Evolutionary conservation across 2,797 vertebrate species (phyloP).

Genomic region (Loriculus beryllinus): DNA sequence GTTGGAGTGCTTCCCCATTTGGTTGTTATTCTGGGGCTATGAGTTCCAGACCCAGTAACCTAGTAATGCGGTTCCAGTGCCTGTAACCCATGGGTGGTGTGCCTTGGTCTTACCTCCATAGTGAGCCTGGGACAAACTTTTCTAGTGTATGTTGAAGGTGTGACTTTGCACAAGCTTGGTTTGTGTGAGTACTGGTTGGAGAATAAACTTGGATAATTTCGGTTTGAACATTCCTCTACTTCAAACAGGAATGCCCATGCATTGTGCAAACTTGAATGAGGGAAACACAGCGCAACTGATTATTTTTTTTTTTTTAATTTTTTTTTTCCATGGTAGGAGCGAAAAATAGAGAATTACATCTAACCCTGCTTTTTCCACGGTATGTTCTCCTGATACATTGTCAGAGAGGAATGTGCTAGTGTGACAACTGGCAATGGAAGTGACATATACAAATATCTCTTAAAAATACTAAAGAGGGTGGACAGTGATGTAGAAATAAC

Average conservation of each 20-base stretch:
- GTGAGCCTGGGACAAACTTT: neutral
- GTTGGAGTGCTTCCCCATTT: neutral
- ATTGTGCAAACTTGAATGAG: neutral
- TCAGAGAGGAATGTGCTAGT: neutral
- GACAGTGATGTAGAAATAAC: neutral
- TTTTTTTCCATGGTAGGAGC: neutral
- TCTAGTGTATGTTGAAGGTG: neutral
- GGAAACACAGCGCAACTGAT: neutral
- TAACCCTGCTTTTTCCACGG: neutral
- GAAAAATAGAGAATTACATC: neutral
- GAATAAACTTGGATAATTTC: neutral
- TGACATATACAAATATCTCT: neutral
- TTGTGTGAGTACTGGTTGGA: neutral
- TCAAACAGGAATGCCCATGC: neutral
- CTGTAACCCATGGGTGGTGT: neutral
- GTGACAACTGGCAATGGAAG: neutral
- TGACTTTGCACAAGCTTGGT: neutral
- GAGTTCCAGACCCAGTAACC: neutral
- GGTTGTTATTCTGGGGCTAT: neutral
- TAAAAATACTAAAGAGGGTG: neutral
- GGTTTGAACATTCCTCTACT: neutral
- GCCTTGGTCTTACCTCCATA: neutral
- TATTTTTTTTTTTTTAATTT: neutral
- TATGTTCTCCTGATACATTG: neutral
- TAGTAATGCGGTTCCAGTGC: neutral